These are phyloP conservation scores for Drosophila engyochracea DNA, from an alignment of 2,888 invertebrate genomes.

Conservation along the genomic window DNA sequence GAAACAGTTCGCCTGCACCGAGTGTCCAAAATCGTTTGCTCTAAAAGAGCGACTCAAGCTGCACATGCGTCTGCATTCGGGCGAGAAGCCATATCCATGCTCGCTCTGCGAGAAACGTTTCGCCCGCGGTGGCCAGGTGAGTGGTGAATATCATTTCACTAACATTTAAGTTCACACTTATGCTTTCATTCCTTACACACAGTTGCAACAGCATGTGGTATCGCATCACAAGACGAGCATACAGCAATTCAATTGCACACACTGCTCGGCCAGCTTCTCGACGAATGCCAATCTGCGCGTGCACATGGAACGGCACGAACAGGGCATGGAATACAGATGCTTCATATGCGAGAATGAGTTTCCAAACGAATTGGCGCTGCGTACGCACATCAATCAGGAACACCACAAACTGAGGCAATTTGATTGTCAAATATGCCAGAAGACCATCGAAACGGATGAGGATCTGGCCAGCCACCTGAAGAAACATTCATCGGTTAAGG, in stretches of 20 bases:
- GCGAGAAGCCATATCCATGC: constrained; percentile 89
- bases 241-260: constrained; percentile 90
- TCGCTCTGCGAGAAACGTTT: constrained; percentile 88
- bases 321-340: constrained; percentile 91
- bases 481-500: constrained; percentile 90
- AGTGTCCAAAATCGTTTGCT: constrained; percentile 91
- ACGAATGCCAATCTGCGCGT: constrained; percentile 88
- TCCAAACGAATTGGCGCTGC: constrained; percentile 89
- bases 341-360: constrained; percentile 93
- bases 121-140: constrained; percentile 90
- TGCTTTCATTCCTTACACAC: background rate
- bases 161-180: background rate
- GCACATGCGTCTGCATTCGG: constrained; percentile 91
- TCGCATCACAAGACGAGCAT: constrained; percentile 88
- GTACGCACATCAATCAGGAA: constrained; percentile 90
- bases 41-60: constrained; percentile 91
- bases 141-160: constrained; percentile 20
- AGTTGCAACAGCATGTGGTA: constrained; percentile 89
- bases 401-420: constrained; percentile 91
- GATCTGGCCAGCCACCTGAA: constrained; percentile 92
- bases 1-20: constrained; percentile 88
- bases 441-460: constrained; percentile 93
- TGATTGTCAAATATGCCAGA: constrained; percentile 92
- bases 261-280: constrained; percentile 90
- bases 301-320: constrained; percentile 90